phyloP scores from a whole-genome alignment of 1,140 invertebrate species.

The Drosophila kohkoa region DNA sequence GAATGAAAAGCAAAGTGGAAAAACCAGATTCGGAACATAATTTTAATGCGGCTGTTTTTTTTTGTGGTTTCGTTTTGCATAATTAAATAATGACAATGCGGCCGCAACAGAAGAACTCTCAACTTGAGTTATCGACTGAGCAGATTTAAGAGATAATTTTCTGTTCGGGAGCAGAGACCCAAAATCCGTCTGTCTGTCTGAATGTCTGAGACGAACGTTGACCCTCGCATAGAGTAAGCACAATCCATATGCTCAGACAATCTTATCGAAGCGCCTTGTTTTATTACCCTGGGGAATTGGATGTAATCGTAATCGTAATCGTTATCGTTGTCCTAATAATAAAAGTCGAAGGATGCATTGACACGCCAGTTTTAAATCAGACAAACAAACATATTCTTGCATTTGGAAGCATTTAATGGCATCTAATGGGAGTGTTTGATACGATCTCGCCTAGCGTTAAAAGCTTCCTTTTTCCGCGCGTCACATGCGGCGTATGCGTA shows the following conservation, averaged over 20 bases:
- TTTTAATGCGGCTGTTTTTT: constrained; percentile 60
- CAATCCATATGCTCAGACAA: constrained; percentile 3
- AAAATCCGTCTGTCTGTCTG: constrained; percentile 51
- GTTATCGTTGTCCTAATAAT: constrained; percentile 5
- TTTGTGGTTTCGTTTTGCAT: constrained; percentile 65
- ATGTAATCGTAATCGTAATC: constrained; percentile 1
- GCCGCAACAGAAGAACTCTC: constrained; percentile 18
- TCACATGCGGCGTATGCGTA: constrained; percentile 68
- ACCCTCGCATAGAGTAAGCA: constrained; percentile 34
- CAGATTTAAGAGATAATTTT: constrained; percentile 52
- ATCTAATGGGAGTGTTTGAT: constrained; percentile 24
- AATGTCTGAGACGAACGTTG: constrained; percentile 39
- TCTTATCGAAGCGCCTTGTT: constrained; percentile 17
- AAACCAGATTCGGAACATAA: constrained; percentile 70
- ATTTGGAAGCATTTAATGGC: constrained; percentile 22
- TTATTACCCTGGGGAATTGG: constrained; percentile 23
- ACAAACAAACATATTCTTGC: not conserved
- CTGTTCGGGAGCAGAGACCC: constrained; percentile 27
- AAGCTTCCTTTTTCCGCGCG: constrained; percentile 42
- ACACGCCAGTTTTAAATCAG: constrained; percentile 14
- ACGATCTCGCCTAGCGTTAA: constrained; percentile 32
- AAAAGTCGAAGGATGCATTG: not conserved
- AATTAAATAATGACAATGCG: constrained; percentile 74
- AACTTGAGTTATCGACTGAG: constrained; percentile 47
- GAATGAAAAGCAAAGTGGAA: constrained; percentile 1